These are phyloP conservation scores for Mallotus villosus DNA, from an alignment of 2,797 vertebrate species.

Conservation along the genomic window DNA sequence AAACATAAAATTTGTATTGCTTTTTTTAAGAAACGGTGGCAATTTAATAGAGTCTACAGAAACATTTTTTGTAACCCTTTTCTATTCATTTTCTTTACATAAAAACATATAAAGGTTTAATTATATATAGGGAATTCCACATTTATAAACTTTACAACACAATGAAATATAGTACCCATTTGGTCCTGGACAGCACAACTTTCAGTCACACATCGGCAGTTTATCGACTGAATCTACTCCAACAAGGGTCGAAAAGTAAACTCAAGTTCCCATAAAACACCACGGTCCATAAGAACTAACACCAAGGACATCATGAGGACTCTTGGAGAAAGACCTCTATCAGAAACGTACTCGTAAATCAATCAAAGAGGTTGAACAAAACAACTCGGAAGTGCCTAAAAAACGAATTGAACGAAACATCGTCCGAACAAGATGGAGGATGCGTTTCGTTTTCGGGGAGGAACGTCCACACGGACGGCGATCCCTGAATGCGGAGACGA, in stretches of 20 bases:
- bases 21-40: conserved; percentile 56
- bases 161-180: conserved; percentile 74
- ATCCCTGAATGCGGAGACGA: no score
- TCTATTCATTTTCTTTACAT: conserved; percentile 53
- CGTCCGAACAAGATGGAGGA: no score
- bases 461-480: no score
- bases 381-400: neutral
- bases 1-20: conserved; percentile 55
- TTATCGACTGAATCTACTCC: conserved; percentile 6
- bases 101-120: conserved; percentile 79
- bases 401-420: no score
- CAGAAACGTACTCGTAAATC: neutral
- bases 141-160: conserved; percentile 79
- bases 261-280: conserved; percentile 28
- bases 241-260: conserved; percentile 35
- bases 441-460: no score
- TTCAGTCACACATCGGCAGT: conserved; percentile 52
- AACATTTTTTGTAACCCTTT: conserved; percentile 28
- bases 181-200: conserved; percentile 67
- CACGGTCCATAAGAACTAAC: conserved; percentile 18
- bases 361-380: conserved; percentile 23
- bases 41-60: conserved; percentile 45
- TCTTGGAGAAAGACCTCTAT: conserved; percentile 18
- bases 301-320: conserved; percentile 6
- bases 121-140: conserved; percentile 65